Conservation (phyloP, 2,113 vertebrate species). For the Eubucco bourcierii region DNA sequence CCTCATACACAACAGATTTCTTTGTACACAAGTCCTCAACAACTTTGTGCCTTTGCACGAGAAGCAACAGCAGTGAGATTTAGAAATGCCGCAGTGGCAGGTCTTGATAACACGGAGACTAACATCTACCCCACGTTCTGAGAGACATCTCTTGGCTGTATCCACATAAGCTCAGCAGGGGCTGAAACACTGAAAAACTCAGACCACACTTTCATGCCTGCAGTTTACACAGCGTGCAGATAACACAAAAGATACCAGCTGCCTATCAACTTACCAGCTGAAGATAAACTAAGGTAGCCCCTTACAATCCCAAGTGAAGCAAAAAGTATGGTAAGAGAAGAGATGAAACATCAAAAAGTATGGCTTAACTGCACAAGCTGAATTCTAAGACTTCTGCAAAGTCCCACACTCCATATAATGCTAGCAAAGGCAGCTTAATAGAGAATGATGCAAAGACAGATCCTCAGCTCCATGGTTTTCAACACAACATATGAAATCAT, state of each 20-base stretch:
- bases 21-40: neutral
- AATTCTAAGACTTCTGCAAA: neutral
- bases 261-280: neutral
- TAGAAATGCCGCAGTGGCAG: neutral
- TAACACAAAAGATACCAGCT: neutral
- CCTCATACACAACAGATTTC: neutral
- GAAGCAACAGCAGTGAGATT: neutral
- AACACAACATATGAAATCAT: neutral
- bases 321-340: neutral
- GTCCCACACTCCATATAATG: neutral
- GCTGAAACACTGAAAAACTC: neutral
- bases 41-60: neutral
- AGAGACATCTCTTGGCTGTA: neutral
- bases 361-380: neutral
- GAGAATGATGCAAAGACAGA: neutral
- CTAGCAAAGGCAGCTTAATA: neutral
- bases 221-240: neutral
- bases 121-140: neutral
- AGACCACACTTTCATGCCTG: neutral
- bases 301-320: neutral
- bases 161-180: accelerated
- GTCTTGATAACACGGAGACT: neutral
- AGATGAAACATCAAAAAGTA: neutral
- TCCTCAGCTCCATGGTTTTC: neutral
- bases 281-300: neutral